Evolutionary conservation across 2,888 invertebrate genomes (phyloP).

Genomic region (Tricholauxania praeusta): DNA sequence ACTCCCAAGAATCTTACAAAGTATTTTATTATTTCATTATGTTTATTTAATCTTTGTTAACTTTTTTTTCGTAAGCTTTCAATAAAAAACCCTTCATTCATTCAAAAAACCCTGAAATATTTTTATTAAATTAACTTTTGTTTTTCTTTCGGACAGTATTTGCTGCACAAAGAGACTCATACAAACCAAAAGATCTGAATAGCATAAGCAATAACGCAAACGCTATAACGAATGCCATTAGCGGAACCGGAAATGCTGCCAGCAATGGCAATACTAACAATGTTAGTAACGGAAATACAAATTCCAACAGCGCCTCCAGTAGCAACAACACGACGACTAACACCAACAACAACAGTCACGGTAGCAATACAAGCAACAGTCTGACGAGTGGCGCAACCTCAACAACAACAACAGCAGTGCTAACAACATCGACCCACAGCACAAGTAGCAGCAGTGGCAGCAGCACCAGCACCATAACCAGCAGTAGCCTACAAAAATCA

Average conservation of each 20-base stretch:
- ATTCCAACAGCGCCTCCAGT: conserved; percentile 37
- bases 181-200: conserved; percentile 63
- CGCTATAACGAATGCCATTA: conserved; percentile 54
- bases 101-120: not conserved
- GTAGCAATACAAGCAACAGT: conserved; percentile 26
- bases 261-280: conserved; percentile 53
- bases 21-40: no score
- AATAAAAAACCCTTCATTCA: no score
- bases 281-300: conserved; percentile 48
- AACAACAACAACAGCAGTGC: conserved; percentile 34
- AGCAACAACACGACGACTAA: conserved; percentile 35
- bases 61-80: no score
- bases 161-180: conserved; percentile 65
- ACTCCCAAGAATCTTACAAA: no score
- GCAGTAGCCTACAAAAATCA: conserved; percentile 53
- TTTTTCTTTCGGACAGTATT: conserved; percentile 52
- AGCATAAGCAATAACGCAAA: conserved; percentile 56
- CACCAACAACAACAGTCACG: conserved; percentile 27
- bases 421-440: conserved; percentile 38
- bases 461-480: conserved; percentile 47
- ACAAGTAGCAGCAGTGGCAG: conserved; percentile 44
- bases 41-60: no score
- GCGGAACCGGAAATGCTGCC: conserved; percentile 41
- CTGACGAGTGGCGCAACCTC: conserved; percentile 29
- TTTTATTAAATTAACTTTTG: conserved; percentile 19